These are phyloP conservation scores for Numida meleagris DNA, from an alignment of 2,113 vertebrate species.

Conservation along the genomic window DNA sequence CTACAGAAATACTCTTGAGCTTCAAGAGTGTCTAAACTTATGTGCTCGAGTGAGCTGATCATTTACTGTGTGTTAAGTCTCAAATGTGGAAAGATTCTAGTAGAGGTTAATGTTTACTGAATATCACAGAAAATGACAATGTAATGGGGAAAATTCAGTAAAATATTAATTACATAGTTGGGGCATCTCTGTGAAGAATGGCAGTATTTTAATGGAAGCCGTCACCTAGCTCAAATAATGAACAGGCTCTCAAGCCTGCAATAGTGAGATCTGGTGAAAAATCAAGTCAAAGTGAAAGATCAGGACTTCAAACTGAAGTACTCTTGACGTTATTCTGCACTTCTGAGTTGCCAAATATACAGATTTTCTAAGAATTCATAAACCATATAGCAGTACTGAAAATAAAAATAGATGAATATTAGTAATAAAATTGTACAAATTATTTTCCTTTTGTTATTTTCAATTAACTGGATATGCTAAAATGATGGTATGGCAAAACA, in stretches of 20 bases:
- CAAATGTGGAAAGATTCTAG: neutral
- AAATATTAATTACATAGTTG: neutral
- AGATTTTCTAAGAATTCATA: neutral
- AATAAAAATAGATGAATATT: neutral
- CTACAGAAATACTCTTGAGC: conserved; percentile 4
- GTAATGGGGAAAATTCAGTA: neutral
- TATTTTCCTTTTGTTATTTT: neutral
- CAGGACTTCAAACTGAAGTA: neutral
- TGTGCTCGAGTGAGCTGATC: neutral
- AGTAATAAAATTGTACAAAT: neutral
- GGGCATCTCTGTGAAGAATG: neutral
- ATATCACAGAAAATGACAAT: neutral
- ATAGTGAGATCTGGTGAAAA: neutral
- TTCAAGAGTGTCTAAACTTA: conserved; percentile 8
- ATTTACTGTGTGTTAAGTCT: neutral
- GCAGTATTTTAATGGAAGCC: neutral
- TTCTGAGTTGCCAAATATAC: neutral
- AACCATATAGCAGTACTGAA: neutral
- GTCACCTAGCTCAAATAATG: neutral
- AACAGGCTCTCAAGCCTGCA: neutral
- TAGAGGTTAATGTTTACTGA: neutral
- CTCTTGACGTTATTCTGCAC: neutral
- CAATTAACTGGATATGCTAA: neutral
- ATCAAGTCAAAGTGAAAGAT: neutral
- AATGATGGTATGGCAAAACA: neutral